Evolutionary conservation across 64 coral and sea anemone genomes (phyloP).

Genomic region (Actinia equina): DNA sequence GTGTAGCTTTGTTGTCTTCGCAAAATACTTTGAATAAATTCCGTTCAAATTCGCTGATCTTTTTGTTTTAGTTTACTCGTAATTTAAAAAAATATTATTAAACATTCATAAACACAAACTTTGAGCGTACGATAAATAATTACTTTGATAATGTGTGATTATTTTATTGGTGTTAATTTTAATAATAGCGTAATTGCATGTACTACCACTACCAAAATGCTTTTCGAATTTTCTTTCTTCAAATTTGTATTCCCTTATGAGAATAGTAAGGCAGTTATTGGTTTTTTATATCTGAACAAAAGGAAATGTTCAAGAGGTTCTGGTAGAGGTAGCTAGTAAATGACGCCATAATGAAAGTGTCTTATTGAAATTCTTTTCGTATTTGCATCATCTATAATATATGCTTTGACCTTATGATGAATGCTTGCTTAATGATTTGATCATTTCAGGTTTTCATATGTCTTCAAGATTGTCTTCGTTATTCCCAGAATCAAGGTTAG

Average conservation of each 20-base stretch:
- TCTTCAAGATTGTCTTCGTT: slow-evolving; percentile 68
- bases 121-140: too few species aligned
- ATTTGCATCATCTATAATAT: not conserved
- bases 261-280: too few species aligned
- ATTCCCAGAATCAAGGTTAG: slow-evolving; percentile 89
- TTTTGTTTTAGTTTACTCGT: not conserved
- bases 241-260: too few species aligned
- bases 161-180: too few species aligned
- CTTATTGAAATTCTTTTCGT: not conserved
- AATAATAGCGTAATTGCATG: not conserved
- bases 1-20: not conserved
- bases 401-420: too few species aligned
- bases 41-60: not conserved
- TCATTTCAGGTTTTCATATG: slow-evolving; percentile 75
- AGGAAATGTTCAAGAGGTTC: too few species aligned
- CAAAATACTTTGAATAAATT: not conserved
- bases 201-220: too few species aligned
- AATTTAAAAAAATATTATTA: not conserved
- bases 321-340: too few species aligned
- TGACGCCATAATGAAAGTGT: too few species aligned
- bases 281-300: too few species aligned
- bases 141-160: not conserved
- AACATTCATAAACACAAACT: not conserved
- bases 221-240: too few species aligned
- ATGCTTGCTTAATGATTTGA: not conserved